Base-by-base conservation (phyloP, 2,113 vertebrate species). In the Solea solea region DNA sequence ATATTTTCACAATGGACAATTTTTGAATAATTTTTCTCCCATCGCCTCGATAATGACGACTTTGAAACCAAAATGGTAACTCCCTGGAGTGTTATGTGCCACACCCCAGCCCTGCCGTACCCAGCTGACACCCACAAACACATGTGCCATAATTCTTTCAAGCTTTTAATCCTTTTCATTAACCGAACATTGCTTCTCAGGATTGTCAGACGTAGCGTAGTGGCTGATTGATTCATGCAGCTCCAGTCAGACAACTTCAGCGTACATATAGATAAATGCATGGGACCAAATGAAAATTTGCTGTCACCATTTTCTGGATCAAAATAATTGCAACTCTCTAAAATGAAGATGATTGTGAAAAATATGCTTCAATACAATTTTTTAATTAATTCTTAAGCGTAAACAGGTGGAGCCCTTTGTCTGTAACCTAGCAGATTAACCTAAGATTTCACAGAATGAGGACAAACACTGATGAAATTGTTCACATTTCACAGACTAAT, bases 21-120 rank as follows among this genome's bases (percentile, higher is more conserved):
- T n/a, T n/a, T n/a, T n/a, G n/a, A n/a, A n/a, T n/a, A n/a, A n/a
- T n/a, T n/a, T n/a, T 9, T 3, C 16, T 10, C 15, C n/a, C 10
- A 0, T n/a, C 4, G 25, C 11, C 64, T 34, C 5, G 3, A 0
- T 12, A 40, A 62, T 16, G 39, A 41, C 4, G 11, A 16, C 27
- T 60, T 48, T 4, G 52, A 28, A 14, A 34, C 10, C 44, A 34
- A 51, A 21, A 21, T 2, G 41, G 15, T 28, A 57, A 54, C 27
- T 53, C 25, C 42, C 8, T 10, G 15, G 53, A 44, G 41, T 1
- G 41, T 39, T 6, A 28, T 9, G 40, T 21, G 76, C 79, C 86
- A 78, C 81, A 66, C 88, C 45, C 45, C 45, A 1, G 14, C 45
- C 81, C 82, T 78, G 54, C 66, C 21, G 39, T 1, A 50, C 57